phyloP scores from a whole-genome alignment of 2,888 invertebrate genomes.

The Leucoptera coffeella region DNA sequence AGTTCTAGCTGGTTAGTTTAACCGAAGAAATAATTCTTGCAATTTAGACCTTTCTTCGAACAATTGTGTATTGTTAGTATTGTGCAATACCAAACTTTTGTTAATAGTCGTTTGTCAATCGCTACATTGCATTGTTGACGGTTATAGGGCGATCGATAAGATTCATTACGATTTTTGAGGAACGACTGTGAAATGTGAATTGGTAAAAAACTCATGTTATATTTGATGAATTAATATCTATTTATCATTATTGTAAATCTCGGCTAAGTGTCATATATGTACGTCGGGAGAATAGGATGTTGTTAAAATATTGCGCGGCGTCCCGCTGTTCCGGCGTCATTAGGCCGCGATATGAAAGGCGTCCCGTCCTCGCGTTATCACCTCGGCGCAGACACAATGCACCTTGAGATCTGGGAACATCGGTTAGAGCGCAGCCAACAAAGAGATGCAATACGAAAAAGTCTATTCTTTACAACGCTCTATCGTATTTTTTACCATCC shows the following conservation, averaged over 20 bases:
- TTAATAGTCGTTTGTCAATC: too few species aligned
- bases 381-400: conserved; percentile 25
- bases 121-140: too few species aligned
- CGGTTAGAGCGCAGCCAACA: conserved; percentile 38
- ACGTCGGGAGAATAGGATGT: conserved; percentile 28
- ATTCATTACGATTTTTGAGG: too few species aligned
- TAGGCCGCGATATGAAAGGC: conserved; percentile 29
- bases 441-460: conserved; percentile 40
- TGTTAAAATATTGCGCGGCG: conserved; percentile 32
- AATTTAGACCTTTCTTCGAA: too few species aligned
- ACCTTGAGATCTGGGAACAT: conserved; percentile 41
- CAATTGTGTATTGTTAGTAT: too few species aligned
- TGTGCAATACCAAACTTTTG: too few species aligned
- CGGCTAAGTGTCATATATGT: conserved; percentile 14
- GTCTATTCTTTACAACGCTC: conserved; percentile 28
- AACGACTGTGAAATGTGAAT: too few species aligned
- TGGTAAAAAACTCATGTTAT: too few species aligned
- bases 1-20: too few species aligned
- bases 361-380: conserved; percentile 21
- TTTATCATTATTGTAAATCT: conserved; percentile 16
- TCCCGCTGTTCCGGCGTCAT: conserved; percentile 48
- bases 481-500: conserved; percentile 29
- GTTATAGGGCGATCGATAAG: too few species aligned
- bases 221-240: conserved; percentile 10
- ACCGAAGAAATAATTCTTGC: too few species aligned